These are phyloP conservation scores for Troglohyphantes excavatus DNA, from an alignment of 2,888 invertebrate species.

Conservation along the genomic window DNA sequence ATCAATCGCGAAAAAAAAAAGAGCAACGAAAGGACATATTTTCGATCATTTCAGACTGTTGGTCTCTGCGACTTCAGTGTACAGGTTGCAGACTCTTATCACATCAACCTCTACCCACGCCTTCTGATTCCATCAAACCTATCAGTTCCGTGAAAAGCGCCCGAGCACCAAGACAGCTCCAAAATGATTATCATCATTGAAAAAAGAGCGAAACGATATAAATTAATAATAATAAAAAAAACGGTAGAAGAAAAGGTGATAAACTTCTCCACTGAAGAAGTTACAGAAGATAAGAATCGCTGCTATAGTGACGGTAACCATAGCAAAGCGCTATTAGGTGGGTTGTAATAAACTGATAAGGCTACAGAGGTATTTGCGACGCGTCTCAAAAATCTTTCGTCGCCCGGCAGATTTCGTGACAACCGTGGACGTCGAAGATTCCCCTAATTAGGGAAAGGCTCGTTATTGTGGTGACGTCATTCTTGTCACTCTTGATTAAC, in stretches of 20 bases:
- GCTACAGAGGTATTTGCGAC: slow-evolving; percentile 58
- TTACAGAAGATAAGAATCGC: slow-evolving; percentile 47
- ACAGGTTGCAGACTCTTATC: slow-evolving; percentile 44
- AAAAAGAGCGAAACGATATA: slow-evolving; percentile 25
- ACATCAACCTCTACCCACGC: slow-evolving; percentile 38
- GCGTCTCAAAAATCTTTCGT: slow-evolving; percentile 58
- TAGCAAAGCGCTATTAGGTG: slow-evolving; percentile 77
- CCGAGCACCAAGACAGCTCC: neutral
- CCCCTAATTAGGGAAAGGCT: slow-evolving; percentile 57
- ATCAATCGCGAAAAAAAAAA: neutral
- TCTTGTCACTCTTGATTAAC: slow-evolving; percentile 40
- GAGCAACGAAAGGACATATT: slow-evolving; percentile 27
- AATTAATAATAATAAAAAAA: slow-evolving; percentile 4
- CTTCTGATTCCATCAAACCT: slow-evolving; percentile 10
- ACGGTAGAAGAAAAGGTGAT: slow-evolving; percentile 15
- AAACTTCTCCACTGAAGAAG: slow-evolving; percentile 39
- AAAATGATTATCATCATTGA: slow-evolving; percentile 12
- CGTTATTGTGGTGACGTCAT: slow-evolving; percentile 22
- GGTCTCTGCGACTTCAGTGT: slow-evolving; percentile 31
- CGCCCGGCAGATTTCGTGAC: slow-evolving; percentile 58
- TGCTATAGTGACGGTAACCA: slow-evolving; percentile 75
- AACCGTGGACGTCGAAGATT: slow-evolving; percentile 18
- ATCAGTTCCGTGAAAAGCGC: slow-evolving; percentile 20
- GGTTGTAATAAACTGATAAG: slow-evolving; percentile 63
- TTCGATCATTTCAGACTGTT: slow-evolving; percentile 66